Conservation (phyloP, 2,113 vertebrate species). For the Trematocara unimaculatum region DNA sequence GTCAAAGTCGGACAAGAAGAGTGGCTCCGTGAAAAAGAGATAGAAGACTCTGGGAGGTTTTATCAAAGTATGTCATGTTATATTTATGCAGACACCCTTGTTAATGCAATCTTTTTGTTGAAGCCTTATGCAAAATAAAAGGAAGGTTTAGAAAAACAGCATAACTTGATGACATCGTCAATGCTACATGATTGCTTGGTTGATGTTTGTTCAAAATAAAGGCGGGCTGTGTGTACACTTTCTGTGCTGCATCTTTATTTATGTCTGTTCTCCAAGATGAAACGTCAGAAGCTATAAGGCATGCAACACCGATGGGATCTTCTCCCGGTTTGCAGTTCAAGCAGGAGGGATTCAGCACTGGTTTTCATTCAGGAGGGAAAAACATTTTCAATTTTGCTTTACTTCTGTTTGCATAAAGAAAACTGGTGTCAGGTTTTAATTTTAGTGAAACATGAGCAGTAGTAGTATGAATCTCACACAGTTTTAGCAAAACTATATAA, state of each 20-base stretch:
- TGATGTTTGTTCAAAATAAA: slow-evolving; percentile 41
- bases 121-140: not conserved
- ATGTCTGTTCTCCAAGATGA: not conserved
- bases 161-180: not conserved
- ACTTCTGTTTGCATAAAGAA: not conserved
- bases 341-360: not conserved
- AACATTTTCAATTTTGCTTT: not conserved
- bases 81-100: slow-evolving; percentile 48
- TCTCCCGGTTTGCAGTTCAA: not conserved
- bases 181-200: not conserved
- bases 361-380: not conserved
- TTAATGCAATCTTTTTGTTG: not conserved
- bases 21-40: slow-evolving; percentile 81
- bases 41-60: slow-evolving; percentile 51
- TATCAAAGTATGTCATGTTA: slow-evolving; percentile 1
- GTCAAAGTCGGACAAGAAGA: slow-evolving; percentile 80
- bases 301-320: not conserved
- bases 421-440: not conserved
- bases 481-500: not conserved
- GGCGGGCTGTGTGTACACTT: not conserved
- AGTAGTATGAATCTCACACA: not conserved
- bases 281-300: not conserved
- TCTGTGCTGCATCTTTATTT: not conserved
- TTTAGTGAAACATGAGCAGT: not conserved
- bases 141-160: not conserved